Conservation (phyloP, 2,113 vertebrate species). For the Sigmodon hispidus region DNA sequence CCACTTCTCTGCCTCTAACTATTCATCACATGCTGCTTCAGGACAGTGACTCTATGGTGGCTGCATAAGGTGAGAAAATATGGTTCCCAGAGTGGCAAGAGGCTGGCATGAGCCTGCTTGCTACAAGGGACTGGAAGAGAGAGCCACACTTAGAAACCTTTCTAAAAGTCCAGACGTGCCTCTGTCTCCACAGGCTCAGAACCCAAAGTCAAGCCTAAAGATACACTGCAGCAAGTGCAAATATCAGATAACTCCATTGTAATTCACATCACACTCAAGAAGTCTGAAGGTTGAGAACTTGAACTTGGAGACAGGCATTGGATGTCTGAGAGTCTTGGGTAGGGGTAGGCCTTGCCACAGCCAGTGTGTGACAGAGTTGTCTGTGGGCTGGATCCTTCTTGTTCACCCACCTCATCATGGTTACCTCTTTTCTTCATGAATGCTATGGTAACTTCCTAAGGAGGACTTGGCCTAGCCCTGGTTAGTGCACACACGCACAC, state of each 20-base stretch:
- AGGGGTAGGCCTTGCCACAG: too few relatives aligned
- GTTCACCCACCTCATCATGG: rapidly evolving
- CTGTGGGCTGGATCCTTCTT: neutral
- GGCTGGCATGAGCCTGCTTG: neutral
- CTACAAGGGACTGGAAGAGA: neutral
- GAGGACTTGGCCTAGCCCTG: neutral
- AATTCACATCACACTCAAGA: neutral
- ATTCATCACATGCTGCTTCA: neutral
- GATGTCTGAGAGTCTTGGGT: neutral
- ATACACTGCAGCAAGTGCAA: rapidly evolving
- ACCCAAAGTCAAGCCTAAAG: neutral
- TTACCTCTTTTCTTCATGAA: neutral
- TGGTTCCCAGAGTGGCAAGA: neutral
- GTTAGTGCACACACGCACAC: too few relatives aligned
- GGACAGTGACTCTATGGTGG: neutral
- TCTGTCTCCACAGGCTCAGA: neutral
- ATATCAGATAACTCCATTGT: neutral
- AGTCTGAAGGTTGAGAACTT: neutral
- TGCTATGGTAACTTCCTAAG: rapidly evolving
- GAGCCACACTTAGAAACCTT: neutral
- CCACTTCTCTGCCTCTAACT: neutral
- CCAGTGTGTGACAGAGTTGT: neutral
- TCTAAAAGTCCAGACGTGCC: neutral
- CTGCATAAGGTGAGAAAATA: neutral
- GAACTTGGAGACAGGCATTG: neutral